Evolutionary conservation across 2,888 invertebrate species (phyloP), one percentile per base, ranked within the genome.

Genomic region (Cremastinae sp.): DNA sequence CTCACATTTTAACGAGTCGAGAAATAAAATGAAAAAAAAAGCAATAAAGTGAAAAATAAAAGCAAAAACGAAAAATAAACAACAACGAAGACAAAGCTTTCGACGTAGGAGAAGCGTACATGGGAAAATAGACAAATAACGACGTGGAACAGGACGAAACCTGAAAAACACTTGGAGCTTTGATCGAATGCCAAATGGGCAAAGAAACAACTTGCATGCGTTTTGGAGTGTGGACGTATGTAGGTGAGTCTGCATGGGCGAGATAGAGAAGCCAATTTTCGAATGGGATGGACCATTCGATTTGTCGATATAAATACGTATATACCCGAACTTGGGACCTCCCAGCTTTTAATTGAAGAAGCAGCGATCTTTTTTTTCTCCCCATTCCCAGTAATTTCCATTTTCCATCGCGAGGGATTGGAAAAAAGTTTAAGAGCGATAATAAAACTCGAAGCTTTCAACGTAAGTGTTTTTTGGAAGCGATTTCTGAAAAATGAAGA

Each of bases 81-180:
- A 58, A 69, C 69, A 69, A 64, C 65, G 76, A 78, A 70, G 64
- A 56, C 47, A 53, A 59, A 74, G 74, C 62, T 74, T 66, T 74
- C 36, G 14, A 47, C 53, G 18, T 22, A 41, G 41, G 12, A 12
- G 20, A 28, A 28, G 51, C n/a, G n/a, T n/a, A n/a, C n/a, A n/a
- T n/a, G n/a, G n/a, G n/a, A n/a, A n/a, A 66, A 65, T 68, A 76
- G 69, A 65, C 76, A 59, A 62, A 64, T 64, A 68, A 43, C 68
- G 43, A 34, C 18, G 10, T 20, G 49, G 28, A 51, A 49, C 51
- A 28, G 58, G 22, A 64, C 36, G 69, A 62, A 28, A 54, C 56
- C 10, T 51, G n/a, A n/a, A 51, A 47, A 51, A 53, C 72, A 59
- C 59, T 56, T 20, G 16, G 8, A 41, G 34, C 65, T 51, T 38